Base-by-base conservation (phyloP, 37 sponge, comb jelly and placozoan species). In the Aphrocallistes beatrix region DNA sequence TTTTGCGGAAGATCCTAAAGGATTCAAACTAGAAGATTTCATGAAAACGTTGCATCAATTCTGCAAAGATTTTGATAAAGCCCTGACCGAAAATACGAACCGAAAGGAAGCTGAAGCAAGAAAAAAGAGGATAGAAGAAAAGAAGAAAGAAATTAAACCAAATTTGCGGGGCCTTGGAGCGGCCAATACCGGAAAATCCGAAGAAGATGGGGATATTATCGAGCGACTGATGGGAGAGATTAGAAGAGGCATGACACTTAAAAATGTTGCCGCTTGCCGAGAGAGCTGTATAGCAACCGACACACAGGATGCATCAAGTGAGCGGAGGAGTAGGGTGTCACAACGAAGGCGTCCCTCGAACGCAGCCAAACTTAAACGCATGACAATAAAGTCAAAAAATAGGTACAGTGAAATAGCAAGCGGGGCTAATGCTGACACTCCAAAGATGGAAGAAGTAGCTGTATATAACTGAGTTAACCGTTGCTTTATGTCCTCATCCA, bases 21-120 rank as follows among this genome's bases (percentile, higher is more conserved):
- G 88, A 45, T 90, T 91, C 84, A 95, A 95, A 69, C 85, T 93
- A 28, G 96, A 95, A 51, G 90, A 87, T 10, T 81, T 91, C 0
- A 38, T 95, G 1, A 38, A 16, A 0, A 82, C 88, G 38, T 21
- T 95, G 13, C 38, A 85, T 36, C 39, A 19, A 37, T 93, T 95
- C 85, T 38, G 90, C 9, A 75, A 83, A 37, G 83, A 87, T 1
- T 28, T 89, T 0, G 81, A 88, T 25, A 86, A 81, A 51, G 94
- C 94, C 0, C 21, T 42, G 10, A 86, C 93, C 88, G 96, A 60
- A 25, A 60, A 60, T 13, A 60, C n/a, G 10, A 25, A 19, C 8
- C 17, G 75, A 21, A 60, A 60, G n/a, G 75, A 60, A 28, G 34
- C 75, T 60, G 75, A 60, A 60, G 75, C 8, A 21, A 60, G 75